Conservation (phyloP, 2,888 invertebrate species). For the Synergus umbraculus region DNA sequence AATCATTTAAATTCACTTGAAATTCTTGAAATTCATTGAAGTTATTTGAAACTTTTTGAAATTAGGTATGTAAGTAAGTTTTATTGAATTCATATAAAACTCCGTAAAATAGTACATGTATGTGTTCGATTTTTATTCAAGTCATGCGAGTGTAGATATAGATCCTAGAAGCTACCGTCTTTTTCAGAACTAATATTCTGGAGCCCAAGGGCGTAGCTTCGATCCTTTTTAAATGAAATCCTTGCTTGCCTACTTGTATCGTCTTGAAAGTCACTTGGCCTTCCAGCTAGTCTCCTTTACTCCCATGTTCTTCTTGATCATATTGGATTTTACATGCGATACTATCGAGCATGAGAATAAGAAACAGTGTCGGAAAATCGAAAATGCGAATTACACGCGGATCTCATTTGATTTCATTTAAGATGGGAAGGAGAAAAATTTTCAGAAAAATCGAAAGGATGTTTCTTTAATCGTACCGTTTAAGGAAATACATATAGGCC, state of each 20-base stretch:
- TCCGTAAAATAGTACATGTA: neutral
- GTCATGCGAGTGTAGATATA: too few relatives aligned
- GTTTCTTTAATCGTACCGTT: too few relatives aligned
- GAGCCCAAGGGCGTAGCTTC: neutral
- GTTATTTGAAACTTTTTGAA: too few relatives aligned
- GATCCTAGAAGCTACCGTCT: neutral
- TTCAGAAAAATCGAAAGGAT: too few relatives aligned
- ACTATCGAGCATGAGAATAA: conserved; percentile 2
- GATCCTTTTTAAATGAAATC: conserved; percentile 28
- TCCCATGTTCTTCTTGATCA: neutral
- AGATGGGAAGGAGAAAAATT: too few relatives aligned
- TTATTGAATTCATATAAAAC: neutral
- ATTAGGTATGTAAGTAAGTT: neutral
- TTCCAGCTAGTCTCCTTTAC: conserved; percentile 9
- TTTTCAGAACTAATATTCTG: conserved; percentile 4
- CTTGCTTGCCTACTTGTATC: conserved; percentile 16
- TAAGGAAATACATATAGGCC: neutral
- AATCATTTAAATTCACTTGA: too few relatives aligned
- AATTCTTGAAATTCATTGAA: too few relatives aligned
- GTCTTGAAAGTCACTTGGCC: neutral
- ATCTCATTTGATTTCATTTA: too few relatives aligned
- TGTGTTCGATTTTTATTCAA: too few relatives aligned
- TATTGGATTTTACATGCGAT: conserved; percentile 7
- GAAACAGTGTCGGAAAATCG: conserved; percentile 8
- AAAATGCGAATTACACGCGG: conserved; percentile 7